These are phyloP conservation scores for Drosophila anceps DNA, from an alignment of 2,888 invertebrate genomes.

Conservation along the genomic window DNA sequence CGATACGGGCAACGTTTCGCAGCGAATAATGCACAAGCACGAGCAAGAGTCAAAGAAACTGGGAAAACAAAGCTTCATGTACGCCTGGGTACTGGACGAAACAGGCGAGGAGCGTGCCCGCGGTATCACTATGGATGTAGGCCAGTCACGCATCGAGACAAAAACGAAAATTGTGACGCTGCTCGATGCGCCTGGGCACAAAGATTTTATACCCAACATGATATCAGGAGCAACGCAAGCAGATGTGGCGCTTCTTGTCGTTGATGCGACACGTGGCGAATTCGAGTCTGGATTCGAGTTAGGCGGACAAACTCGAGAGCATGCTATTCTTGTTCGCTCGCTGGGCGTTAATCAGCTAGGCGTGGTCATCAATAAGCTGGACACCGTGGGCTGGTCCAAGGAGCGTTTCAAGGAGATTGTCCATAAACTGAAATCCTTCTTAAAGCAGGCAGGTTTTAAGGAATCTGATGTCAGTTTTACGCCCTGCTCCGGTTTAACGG, in stretches of 20 bases:
- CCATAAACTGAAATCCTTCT: constrained; percentile 91
- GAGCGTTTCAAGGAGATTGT: constrained; percentile 96
- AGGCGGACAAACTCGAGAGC: constrained; percentile 99
- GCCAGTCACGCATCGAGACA: constrained; percentile 96
- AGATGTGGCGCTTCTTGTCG: constrained; percentile 97
- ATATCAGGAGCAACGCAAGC: constrained; percentile 99
- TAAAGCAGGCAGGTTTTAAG: constrained; percentile 96
- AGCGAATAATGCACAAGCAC: constrained; percentile 97
- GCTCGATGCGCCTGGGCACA: constrained; percentile 99
- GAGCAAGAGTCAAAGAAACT: constrained; percentile 98
- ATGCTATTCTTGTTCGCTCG: constrained; percentile 95
- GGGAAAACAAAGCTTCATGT: constrained; percentile 99
- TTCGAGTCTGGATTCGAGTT: constrained; percentile 99
- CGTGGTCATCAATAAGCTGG: constrained; percentile 98
- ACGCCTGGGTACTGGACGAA: constrained; percentile 99
- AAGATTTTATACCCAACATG: constrained; percentile 99
- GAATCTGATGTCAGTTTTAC: constrained; percentile 94
- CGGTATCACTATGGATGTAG: constrained; percentile 99
- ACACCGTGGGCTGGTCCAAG: constrained; percentile 97
- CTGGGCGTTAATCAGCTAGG: constrained; percentile 96
- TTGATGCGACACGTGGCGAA: constrained; percentile 98
- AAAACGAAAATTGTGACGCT: constrained; percentile 91
- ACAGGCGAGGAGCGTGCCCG: constrained; percentile 98
- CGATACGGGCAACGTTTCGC: constrained; percentile 93
- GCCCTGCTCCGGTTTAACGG: constrained; percentile 98